phyloP scores from a whole-genome alignment of 2,888 invertebrate genomes.

The Tetranychus truncatus region DNA sequence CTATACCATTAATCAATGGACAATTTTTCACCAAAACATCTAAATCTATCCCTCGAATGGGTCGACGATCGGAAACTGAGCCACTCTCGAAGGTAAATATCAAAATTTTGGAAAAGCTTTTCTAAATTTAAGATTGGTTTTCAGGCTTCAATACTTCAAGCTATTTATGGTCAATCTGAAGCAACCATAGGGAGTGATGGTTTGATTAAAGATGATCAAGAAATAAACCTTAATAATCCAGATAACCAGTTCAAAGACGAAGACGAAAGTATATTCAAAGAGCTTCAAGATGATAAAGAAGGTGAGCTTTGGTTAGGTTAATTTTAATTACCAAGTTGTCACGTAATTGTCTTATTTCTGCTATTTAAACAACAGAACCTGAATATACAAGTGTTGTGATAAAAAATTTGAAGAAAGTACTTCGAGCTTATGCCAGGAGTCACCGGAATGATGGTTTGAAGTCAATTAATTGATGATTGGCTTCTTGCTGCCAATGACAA shows the following conservation, averaged over 20 bases:
- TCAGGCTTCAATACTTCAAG: not conserved
- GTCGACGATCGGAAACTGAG: conserved; percentile 4
- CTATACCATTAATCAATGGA: not conserved
- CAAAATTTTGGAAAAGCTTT: no score
- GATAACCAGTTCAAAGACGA: not conserved
- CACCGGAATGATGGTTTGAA: not conserved
- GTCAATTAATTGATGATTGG: not conserved
- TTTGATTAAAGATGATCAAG: not conserved
- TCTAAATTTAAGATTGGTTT: no score
- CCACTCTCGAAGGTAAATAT: not conserved
- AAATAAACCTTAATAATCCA: not conserved
- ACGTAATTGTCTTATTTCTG: not conserved
- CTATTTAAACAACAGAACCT: not conserved
- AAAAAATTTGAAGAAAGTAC: not conserved
- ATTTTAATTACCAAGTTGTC: not conserved
- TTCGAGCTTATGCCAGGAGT: not conserved
- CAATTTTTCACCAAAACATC: conserved; percentile 23
- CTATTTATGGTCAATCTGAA: not conserved
- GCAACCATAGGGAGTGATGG: not conserved
- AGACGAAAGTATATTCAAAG: not conserved
- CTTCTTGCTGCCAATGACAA: no score
- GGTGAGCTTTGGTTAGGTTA: not conserved
- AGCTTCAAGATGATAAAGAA: not conserved
- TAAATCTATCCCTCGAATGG: conserved; percentile 23
- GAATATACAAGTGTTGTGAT: not conserved